Evolutionary conservation across 2,797 vertebrate species (phyloP).

Genomic region (Peromyscus attwateri): DNA sequence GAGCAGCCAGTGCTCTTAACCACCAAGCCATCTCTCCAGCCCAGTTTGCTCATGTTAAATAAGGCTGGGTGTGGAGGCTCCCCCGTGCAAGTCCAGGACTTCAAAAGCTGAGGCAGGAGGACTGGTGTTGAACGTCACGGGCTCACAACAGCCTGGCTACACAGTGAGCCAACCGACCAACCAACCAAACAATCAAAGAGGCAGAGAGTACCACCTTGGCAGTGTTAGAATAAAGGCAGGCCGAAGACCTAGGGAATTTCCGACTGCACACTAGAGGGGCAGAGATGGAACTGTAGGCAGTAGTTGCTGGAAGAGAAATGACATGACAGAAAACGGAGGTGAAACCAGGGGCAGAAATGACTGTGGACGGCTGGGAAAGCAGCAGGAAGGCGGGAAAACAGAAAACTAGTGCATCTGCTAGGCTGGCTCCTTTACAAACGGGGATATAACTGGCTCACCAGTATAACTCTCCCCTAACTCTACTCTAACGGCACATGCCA

Average conservation of each 20-base stretch:
- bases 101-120: not conserved
- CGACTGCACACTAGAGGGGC: not conserved
- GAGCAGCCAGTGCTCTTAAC: not conserved
- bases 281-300: not conserved
- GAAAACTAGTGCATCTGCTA: not conserved
- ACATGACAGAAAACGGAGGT: not conserved
- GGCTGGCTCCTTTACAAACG: not conserved
- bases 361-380: not conserved
- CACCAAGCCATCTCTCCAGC: not conserved
- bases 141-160: not conserved
- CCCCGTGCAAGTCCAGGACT: not conserved
- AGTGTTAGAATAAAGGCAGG: not conserved
- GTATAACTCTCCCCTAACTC: not conserved
- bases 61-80: not conserved
- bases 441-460: not conserved
- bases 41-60: conserved; percentile 5
- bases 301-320: conserved; percentile 5
- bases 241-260: not conserved
- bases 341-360: not conserved
- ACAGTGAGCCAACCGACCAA: not conserved
- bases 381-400: not conserved
- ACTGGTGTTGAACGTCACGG: not conserved
- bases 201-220: not conserved
- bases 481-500: too few species aligned
- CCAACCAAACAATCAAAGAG: not conserved